Evolutionary conservation across 2,113 vertebrate genomes (phyloP).

Genomic region (Aleadryas rufinucha): DNA sequence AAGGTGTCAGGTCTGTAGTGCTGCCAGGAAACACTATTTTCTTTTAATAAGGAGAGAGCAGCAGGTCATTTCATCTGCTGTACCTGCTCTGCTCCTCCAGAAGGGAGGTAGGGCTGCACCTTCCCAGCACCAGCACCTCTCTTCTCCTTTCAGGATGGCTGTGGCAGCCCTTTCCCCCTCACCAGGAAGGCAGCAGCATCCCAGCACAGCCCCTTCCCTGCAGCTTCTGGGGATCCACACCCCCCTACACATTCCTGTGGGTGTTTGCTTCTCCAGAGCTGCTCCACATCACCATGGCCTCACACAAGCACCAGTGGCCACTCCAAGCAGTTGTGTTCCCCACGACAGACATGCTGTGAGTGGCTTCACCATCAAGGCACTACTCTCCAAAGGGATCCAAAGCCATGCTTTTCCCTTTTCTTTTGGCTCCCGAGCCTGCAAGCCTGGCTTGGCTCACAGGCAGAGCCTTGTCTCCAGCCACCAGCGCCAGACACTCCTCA

Average conservation of each 20-base stretch:
- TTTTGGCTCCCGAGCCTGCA: neutral
- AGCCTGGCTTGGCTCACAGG: neutral
- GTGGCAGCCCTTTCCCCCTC: neutral
- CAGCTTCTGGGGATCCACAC: neutral
- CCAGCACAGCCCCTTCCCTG: neutral
- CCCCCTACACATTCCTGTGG: too few relatives aligned
- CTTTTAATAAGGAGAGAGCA: neutral
- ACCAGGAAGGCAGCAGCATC: neutral
- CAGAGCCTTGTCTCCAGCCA: neutral
- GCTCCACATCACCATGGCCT: neutral
- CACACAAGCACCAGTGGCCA: accelerated
- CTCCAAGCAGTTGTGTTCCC: neutral
- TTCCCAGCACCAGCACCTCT: neutral
- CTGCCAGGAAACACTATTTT: conserved; percentile 19
- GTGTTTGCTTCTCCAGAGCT: neutral
- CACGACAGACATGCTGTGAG: accelerated
- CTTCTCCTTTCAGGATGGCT: neutral
- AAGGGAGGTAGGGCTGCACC: neutral
- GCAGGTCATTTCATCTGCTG: neutral
- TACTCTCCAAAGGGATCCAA: neutral
- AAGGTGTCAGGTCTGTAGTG: neutral
- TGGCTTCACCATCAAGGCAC: accelerated
- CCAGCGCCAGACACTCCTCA: neutral
- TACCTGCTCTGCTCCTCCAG: neutral
- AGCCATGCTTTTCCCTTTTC: neutral